These are phyloP conservation scores for Lathamus discolor DNA, from an alignment of 2,113 vertebrate species.

Conservation along the genomic window DNA sequence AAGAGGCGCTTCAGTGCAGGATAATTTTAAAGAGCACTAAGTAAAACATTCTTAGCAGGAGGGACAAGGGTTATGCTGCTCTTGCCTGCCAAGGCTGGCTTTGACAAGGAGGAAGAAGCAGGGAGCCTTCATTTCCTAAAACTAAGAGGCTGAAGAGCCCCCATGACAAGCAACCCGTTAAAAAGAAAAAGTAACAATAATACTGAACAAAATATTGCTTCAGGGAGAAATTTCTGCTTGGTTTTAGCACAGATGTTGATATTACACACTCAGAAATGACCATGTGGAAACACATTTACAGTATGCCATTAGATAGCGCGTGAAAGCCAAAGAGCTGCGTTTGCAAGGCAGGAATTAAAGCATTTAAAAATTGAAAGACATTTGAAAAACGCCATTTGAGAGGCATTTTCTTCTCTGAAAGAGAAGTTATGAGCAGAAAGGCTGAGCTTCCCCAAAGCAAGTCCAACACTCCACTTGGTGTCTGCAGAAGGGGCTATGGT, in stretches of 20 bases:
- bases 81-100: not conserved
- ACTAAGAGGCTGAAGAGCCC: not conserved
- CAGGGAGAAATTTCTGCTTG: slow-evolving; percentile 18
- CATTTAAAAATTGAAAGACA: slow-evolving; percentile 42
- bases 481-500: not conserved
- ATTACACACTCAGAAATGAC: slow-evolving; percentile 5
- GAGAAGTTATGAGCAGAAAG: not conserved
- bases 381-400: not conserved
- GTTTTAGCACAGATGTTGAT: slow-evolving; percentile 41
- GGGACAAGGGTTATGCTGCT: not conserved
- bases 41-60: not conserved
- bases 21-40: not conserved
- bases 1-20: not conserved
- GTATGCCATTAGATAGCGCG: not conserved
- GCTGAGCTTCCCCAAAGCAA: not conserved
- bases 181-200: slow-evolving; percentile 19
- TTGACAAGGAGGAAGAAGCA: not conserved
- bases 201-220: slow-evolving; percentile 3
- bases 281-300: not conserved
- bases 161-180: not conserved
- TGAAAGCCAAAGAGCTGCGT: not conserved
- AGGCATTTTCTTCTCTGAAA: not conserved
- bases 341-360: slow-evolving; percentile 5
- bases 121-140: not conserved
- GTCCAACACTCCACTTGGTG: not conserved